Base-by-base conservation (phyloP, 2,888 invertebrate genomes). In the Chaetoderma sp. region DNA sequence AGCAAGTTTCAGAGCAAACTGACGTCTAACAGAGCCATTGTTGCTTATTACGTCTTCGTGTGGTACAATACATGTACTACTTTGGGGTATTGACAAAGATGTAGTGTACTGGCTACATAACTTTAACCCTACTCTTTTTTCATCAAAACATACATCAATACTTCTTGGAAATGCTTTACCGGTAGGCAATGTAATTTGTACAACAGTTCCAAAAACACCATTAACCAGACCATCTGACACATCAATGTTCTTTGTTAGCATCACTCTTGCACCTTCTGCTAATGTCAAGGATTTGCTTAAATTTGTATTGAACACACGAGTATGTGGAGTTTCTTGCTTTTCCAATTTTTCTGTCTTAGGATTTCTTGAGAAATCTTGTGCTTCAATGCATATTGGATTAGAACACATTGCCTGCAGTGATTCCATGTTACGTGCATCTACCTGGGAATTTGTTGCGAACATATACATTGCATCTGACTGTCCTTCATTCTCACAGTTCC, bases 391-490 rank as follows among this genome's bases (percentile, higher is more conserved):
- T 36, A 61, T 58, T 13, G 55, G 13, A 21, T 65, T 45, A 27
- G 21, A 16, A 30, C 55, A 50, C n/a, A 25, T 13, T 54, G 6
- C 36, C 21, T 33, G 21, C 21, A 64, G 25, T 55, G 57, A 58
- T n/a, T 36, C 47, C 4, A 49, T 13, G 39, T 68, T 68, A 44
- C 58, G 36, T 44, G 8, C 47, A 42, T 68, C 52, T 1, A 60
- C 61, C 27, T 65, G 64, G 3, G 42, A 58, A 58, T 68, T 68
- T 21, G 64, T 65, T 33, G 68, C 33, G 58, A 32, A 68, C 21
- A 65, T 58, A 57, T 68, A 64, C 13, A 68, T 28, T n/a, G 33
- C 44, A 47, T 67, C 56, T 30, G 44, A 45, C 33, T 56, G 33
- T 55, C 21, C 60, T 18, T 49, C 67, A 16, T 25, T 63, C 13